phyloP scores from a whole-genome alignment of 1,140 invertebrate species.

The Cataglyphis hispanica region DNA sequence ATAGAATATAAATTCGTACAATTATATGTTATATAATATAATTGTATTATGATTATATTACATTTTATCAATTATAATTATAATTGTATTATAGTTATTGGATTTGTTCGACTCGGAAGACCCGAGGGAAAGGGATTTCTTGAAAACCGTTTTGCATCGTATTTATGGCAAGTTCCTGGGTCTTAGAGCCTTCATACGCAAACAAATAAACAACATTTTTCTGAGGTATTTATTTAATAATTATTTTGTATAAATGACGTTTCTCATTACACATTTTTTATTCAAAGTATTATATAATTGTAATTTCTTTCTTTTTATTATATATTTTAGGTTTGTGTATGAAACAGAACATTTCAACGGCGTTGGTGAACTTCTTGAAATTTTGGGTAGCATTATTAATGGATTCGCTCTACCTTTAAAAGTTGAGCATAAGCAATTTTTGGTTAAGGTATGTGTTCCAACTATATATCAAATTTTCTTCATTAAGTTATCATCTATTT shows the following conservation, averaged over 20 bases:
- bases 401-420: slow-evolving; percentile 99
- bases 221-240: slow-evolving; percentile 88
- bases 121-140: slow-evolving; percentile 98
- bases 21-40: slow-evolving; percentile 84
- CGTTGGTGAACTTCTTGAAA: slow-evolving; percentile 99
- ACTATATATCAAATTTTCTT: background rate
- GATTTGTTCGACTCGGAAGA: slow-evolving; percentile 99
- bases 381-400: slow-evolving; percentile 99
- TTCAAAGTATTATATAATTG: slow-evolving; percentile 44
- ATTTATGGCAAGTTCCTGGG: slow-evolving; percentile 99
- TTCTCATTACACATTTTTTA: background rate
- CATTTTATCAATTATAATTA: slow-evolving; percentile 61
- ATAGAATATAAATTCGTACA: background rate
- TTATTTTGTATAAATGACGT: background rate
- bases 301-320: slow-evolving; percentile 64
- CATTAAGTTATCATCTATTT: too few species aligned
- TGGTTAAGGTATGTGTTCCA: slow-evolving; percentile 91
- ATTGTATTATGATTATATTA: background rate
- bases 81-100: slow-evolving; percentile 91
- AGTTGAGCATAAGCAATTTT: slow-evolving; percentile 98
- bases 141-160: slow-evolving; percentile 99
- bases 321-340: slow-evolving; percentile 96
- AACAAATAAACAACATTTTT: slow-evolving; percentile 99
- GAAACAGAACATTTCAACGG: slow-evolving; percentile 99
- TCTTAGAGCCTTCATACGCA: slow-evolving; percentile 98